Percentiles rank a stretch among this genome's conserved stretches.
Evolutionary conservation across 2,113 vertebrate genomes (phyloP).

Genomic region (Clarias macrocephalus): DNA sequence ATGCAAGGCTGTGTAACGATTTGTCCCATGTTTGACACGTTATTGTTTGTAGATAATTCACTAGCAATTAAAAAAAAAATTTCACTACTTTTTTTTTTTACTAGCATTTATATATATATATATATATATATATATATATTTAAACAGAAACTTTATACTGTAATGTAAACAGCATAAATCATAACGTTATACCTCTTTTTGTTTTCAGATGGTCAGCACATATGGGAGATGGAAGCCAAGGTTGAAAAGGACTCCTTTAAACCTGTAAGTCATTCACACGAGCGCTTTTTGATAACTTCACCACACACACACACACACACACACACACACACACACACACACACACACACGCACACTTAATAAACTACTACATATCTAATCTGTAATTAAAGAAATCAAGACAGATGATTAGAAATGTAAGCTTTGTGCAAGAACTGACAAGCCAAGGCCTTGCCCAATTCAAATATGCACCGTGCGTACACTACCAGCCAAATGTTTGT

Average conservation of each 20-base stretch:
- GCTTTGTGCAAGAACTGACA: not conserved
- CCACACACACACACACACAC: not conserved
- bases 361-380: not conserved
- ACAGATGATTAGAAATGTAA: not conserved
- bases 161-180: slow-evolving; percentile 5
- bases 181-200: slow-evolving; percentile 3
- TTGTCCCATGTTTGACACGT: not conserved
- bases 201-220: slow-evolving; percentile 89
- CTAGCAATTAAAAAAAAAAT: not conserved
- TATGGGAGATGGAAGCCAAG: slow-evolving; percentile 97
- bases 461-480: not conserved
- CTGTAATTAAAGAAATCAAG: not conserved
- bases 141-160: too few species aligned
- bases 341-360: not conserved
- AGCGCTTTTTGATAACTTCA: not conserved
- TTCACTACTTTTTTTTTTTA: too few species aligned
- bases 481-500: not conserved
- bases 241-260: slow-evolving; percentile 88
- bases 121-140: too few species aligned
- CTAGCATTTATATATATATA: too few species aligned
- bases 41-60: not conserved
- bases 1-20: not conserved
- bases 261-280: slow-evolving; percentile 79
- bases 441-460: not conserved
- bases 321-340: not conserved